Evolutionary conservation across 2,113 vertebrate genomes (phyloP).

Genomic region (Amia ocellicauda): DNA sequence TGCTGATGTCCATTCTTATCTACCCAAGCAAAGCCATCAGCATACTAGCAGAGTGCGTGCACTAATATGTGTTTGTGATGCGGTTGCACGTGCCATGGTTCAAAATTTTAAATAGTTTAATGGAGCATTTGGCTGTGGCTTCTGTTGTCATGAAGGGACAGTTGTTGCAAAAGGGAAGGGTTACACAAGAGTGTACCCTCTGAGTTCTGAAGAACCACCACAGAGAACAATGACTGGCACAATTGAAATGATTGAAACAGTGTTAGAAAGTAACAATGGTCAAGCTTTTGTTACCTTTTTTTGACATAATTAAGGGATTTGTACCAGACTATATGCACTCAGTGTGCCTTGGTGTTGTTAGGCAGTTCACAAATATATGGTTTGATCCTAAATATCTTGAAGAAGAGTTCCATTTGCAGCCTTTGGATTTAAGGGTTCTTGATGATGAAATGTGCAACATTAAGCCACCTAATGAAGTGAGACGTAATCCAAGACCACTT

Average conservation of each 20-base stretch:
- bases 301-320: not conserved
- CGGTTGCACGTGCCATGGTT: too few relatives aligned
- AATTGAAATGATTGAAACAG: not conserved
- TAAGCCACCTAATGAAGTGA: not conserved
- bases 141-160: too few relatives aligned
- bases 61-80: too few relatives aligned
- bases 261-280: not conserved
- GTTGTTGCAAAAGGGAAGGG: too few relatives aligned
- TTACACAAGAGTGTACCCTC: too few relatives aligned
- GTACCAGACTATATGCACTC: not conserved
- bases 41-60: too few relatives aligned
- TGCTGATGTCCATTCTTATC: too few relatives aligned
- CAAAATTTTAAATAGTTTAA: too few relatives aligned
- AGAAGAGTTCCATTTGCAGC: not conserved
- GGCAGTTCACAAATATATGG: not conserved
- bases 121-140: too few relatives aligned
- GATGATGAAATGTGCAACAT: not conserved
- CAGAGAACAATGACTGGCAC: too few relatives aligned
- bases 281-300: not conserved
- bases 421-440: not conserved
- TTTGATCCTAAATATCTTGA: not conserved
- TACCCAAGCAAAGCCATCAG: too few relatives aligned
- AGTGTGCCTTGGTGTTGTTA: not conserved
- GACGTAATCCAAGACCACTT: not conserved
- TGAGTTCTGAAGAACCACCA: too few relatives aligned